Percentiles rank a stretch among this genome's conserved stretches.
These are phyloP conservation scores for Heteronetta atricapilla DNA, from an alignment of 2,113 vertebrate species.

Conservation along the genomic window DNA sequence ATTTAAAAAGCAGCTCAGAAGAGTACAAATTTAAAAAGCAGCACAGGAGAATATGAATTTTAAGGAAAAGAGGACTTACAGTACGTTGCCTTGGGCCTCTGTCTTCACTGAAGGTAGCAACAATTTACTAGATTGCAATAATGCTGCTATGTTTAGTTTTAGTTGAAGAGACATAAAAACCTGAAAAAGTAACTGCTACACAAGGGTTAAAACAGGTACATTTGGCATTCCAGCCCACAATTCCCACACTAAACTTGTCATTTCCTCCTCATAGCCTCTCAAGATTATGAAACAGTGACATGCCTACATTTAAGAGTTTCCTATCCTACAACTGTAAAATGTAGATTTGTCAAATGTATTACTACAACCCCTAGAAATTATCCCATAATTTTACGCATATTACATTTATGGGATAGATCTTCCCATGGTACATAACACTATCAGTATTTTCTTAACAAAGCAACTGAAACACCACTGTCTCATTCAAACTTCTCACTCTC, in stretches of 20 bases:
- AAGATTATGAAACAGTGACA: not conserved
- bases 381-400: not conserved
- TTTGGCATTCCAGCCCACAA: slow-evolving; percentile 8
- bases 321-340: not conserved
- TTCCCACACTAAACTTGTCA: not conserved
- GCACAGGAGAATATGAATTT: not conserved
- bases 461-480: not conserved
- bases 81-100: not conserved
- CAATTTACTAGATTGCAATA: slow-evolving; percentile 2
- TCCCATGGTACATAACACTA: not conserved
- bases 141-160: slow-evolving; percentile 14
- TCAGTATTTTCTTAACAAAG: not conserved
- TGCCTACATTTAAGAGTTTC: not conserved
- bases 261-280: not conserved
- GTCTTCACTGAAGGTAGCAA: not conserved
- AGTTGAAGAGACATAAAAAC: not conserved
- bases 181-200: not conserved
- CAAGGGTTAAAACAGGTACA: not conserved
- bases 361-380: not conserved
- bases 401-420: not conserved
- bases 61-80: not conserved
- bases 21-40: slow-evolving; percentile 10
- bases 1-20: not conserved
- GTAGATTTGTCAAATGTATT: not conserved
- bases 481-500: not conserved